Conservation (phyloP, 2,797 vertebrate genomes). For the Sarcophilus harrisii region DNA sequence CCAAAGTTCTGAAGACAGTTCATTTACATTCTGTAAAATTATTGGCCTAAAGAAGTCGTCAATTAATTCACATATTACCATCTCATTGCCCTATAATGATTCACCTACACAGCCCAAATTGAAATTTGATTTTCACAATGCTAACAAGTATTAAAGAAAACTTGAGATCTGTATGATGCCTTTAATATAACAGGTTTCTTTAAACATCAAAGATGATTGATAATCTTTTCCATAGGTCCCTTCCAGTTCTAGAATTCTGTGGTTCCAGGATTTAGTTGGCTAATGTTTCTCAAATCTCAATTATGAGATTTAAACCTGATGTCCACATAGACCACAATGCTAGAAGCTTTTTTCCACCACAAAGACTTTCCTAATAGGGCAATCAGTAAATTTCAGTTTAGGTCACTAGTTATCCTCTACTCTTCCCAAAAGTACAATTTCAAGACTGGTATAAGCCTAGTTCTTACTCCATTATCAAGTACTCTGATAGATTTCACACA, state of each 20-base stretch:
- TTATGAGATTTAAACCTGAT: neutral
- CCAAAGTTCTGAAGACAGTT: conserved; percentile 2
- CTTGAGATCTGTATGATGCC: conserved; percentile 61
- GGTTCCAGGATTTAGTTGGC: neutral
- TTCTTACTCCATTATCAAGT: neutral
- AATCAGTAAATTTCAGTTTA: neutral
- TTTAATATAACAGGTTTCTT: conserved; percentile 55
- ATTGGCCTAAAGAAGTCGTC: neutral
- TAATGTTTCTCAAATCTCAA: conserved; percentile 19
- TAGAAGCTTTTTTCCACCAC: neutral
- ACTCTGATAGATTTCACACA: neutral
- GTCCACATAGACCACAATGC: neutral
- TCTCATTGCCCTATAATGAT: conserved; percentile 17
- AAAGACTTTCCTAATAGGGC: neutral
- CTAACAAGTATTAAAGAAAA: conserved; percentile 45
- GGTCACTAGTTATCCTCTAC: neutral
- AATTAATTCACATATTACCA: conserved; percentile 44
- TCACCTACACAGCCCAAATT: neutral
- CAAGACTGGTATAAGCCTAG: neutral
- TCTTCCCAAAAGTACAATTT: neutral
- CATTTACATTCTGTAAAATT: conserved; percentile 38
- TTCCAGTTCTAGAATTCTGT: neutral
- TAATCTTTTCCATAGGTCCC: neutral
- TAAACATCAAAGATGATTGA: conserved; percentile 55
- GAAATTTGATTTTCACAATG: neutral